Conservation (phyloP, 2,797 vertebrate genomes). For the Antennarius maculatus region DNA sequence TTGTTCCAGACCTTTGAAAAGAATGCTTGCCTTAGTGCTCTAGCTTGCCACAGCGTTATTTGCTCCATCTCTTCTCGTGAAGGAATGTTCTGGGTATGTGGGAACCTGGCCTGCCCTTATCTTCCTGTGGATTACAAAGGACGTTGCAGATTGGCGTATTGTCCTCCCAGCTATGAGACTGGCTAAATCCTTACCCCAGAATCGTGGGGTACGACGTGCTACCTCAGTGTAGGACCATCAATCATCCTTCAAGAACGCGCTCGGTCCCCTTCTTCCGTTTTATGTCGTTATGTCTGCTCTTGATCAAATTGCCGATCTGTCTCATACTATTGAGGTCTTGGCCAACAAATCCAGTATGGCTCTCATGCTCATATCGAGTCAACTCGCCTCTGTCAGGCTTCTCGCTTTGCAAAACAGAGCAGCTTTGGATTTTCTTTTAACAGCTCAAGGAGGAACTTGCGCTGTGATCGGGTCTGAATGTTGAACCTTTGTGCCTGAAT, state of each 20-base stretch:
- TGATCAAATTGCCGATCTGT: slow-evolving; percentile 63
- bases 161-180: slow-evolving; percentile 64
- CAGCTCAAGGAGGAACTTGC: slow-evolving; percentile 60
- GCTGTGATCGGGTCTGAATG: slow-evolving; percentile 62
- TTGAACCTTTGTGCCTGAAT: slow-evolving; percentile 66
- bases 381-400: slow-evolving; percentile 56
- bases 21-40: slow-evolving; percentile 19
- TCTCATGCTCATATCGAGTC: slow-evolving; percentile 55
- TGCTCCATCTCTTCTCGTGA: slow-evolving; percentile 65
- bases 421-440: slow-evolving; percentile 62
- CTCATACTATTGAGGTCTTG: slow-evolving; percentile 49
- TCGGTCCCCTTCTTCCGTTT: slow-evolving; percentile 52
- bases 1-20: slow-evolving; percentile 29
- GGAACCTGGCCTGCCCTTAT: slow-evolving; percentile 49
- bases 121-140: slow-evolving; percentile 63
- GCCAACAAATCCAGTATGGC: slow-evolving; percentile 49
- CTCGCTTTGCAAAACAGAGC: slow-evolving; percentile 64
- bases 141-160: slow-evolving; percentile 62
- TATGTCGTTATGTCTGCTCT: slow-evolving; percentile 61
- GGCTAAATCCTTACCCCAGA: slow-evolving; percentile 38
- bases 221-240: slow-evolving; percentile 58
- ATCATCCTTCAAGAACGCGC: slow-evolving; percentile 45
- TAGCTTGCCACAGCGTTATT: slow-evolving; percentile 34
- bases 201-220: slow-evolving; percentile 24
- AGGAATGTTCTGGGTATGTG: slow-evolving; percentile 69